These are phyloP conservation scores for Megamerina dolium DNA, from an alignment of 2,888 invertebrate genomes.

Conservation along the genomic window DNA sequence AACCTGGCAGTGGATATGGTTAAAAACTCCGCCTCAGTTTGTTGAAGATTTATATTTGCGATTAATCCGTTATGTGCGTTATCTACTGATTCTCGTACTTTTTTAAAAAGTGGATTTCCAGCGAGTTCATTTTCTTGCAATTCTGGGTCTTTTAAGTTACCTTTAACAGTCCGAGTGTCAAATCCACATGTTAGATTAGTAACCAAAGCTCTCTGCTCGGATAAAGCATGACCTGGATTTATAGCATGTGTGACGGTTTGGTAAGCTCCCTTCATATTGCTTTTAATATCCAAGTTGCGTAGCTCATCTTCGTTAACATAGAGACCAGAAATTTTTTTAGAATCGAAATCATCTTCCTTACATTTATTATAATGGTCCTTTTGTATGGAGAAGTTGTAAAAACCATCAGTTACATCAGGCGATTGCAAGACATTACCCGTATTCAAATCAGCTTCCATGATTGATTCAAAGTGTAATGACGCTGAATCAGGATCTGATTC, in stretches of 20 bases:
- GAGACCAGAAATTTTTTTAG: conserved; percentile 37
- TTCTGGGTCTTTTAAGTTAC: conserved; percentile 4
- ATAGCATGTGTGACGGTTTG: conserved; percentile 1
- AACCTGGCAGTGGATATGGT: conserved; percentile 34
- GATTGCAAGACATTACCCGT: conserved; percentile 40
- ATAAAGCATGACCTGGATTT: neutral
- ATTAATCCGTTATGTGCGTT: neutral
- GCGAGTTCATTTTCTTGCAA: conserved; percentile 38
- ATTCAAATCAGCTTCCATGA: conserved; percentile 44
- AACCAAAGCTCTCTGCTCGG: neutral
- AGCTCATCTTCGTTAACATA: conserved; percentile 45
- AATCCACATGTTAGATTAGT: neutral
- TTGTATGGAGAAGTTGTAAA: conserved; percentile 47
- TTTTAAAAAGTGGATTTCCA: conserved; percentile 47
- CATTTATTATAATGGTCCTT: conserved; percentile 46
- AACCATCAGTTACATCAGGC: conserved; percentile 48
- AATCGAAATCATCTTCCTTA: conserved; percentile 37
- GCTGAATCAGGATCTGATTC: conserved; percentile 39
- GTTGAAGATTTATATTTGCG: conserved; percentile 1
- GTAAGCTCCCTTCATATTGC: conserved; percentile 25
- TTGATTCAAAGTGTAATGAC: conserved; percentile 48
- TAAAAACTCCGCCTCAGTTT: conserved; percentile 37
- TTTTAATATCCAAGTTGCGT: conserved; percentile 42
- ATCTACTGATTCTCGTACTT: conserved; percentile 45
- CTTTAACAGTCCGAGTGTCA: conserved; percentile 3